Percentiles rank a stretch among this genome's conserved stretches.
Conservation (phyloP, 2,113 vertebrate species). For the Megalops atlanticus region DNA sequence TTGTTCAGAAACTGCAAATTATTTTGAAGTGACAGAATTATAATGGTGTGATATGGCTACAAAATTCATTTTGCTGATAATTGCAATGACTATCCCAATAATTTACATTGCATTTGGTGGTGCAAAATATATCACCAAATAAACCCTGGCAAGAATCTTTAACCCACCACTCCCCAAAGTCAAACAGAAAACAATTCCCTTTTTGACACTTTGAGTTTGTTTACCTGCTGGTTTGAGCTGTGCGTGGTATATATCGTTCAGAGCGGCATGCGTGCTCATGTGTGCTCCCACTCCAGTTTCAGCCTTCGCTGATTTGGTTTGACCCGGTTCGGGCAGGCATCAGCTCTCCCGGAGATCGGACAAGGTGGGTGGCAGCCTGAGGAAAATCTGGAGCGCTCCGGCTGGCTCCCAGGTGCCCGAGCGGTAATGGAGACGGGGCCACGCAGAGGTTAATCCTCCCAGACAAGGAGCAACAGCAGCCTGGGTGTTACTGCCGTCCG, state of each 20-base stretch:
- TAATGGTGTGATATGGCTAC: too few species aligned
- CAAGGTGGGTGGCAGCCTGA: constrained; percentile 7
- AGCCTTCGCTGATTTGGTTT: not conserved
- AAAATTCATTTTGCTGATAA: not conserved
- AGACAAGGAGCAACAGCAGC: constrained; percentile 59
- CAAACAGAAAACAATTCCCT: not conserved
- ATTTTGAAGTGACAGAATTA: too few species aligned
- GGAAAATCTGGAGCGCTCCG: constrained; percentile 12
- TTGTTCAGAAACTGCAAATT: too few species aligned
- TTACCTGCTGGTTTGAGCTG: not conserved
- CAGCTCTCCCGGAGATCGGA: not conserved
- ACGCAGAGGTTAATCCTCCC: constrained; percentile 71
- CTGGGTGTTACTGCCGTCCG: constrained; percentile 40
- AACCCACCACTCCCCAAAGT: not conserved
- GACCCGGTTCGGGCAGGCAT: too few species aligned
- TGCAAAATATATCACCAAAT: not conserved
- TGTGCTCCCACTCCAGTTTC: too few species aligned
- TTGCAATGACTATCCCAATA: not conserved
- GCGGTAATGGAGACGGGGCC: constrained; percentile 46
- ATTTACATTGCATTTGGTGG: not conserved
- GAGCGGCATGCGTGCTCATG: not conserved
- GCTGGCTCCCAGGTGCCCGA: constrained; percentile 38
- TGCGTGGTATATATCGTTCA: not conserved
- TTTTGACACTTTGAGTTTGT: constrained; percentile 6
- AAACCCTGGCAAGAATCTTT: not conserved